A percentile compares a stretch with the other conserved stretches of the same genome.
phyloP scores from a whole-genome alignment of 2,888 invertebrate genomes.

The Euplagia quadripunctaria region DNA sequence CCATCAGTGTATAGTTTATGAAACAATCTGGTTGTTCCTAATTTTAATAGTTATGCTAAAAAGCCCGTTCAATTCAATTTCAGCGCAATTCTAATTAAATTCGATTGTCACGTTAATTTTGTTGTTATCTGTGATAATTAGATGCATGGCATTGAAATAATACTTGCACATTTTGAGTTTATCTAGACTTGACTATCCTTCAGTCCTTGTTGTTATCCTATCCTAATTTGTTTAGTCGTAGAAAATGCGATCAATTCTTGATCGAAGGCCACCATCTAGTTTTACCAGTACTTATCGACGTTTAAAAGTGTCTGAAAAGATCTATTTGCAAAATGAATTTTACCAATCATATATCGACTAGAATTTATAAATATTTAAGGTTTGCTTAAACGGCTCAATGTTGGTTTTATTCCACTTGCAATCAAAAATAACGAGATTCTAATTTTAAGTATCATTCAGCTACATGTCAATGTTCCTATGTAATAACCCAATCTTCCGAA shows the following conservation, averaged over 20 bases:
- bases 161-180: background rate
- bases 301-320: background rate
- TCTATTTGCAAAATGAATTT: background rate
- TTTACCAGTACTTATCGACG: background rate
- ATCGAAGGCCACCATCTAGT: background rate
- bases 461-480: background rate
- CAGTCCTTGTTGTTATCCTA: too few relatives aligned
- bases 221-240: background rate
- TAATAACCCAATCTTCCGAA: slow-evolving; percentile 9
- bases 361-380: background rate
- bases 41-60: background rate
- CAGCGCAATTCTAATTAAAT: background rate
- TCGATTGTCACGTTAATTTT: background rate
- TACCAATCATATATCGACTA: too few relatives aligned
- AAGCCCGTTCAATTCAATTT: background rate
- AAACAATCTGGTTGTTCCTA: background rate
- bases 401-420: background rate
- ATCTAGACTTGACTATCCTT: background rate
- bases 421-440: background rate
- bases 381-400: background rate
- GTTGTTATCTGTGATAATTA: background rate
- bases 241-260: too few relatives aligned
- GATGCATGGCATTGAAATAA: background rate
- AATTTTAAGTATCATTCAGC: background rate
- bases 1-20: background rate